Conservation (phyloP, 2,888 invertebrate genomes). For the Clistopyga incitator region DNA sequence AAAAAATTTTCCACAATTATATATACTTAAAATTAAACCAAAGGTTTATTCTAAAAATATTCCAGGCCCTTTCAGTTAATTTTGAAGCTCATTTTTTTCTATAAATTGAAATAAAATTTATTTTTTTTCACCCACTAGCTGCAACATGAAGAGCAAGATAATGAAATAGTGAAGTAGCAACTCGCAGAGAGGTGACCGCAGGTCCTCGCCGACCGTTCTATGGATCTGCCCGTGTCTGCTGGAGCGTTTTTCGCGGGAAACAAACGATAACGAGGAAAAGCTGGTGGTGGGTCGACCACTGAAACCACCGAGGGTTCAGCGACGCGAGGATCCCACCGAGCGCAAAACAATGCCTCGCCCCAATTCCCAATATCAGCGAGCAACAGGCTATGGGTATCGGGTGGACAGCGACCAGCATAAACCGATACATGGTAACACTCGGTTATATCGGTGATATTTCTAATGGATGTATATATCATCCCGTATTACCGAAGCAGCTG, state of each 20-base stretch:
- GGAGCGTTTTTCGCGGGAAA: conserved; percentile 53
- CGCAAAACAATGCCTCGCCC: conserved; percentile 73
- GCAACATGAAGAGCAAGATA: not conserved
- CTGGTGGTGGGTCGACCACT: not conserved
- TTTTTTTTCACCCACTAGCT: not conserved
- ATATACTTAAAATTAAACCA: too few species aligned
- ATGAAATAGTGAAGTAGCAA: not conserved
- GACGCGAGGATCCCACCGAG: conserved; percentile 65
- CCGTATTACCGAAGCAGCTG: too few species aligned
- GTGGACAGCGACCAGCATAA: conserved; percentile 46
- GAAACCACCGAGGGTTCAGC: conserved; percentile 56
- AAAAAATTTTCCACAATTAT: too few species aligned
- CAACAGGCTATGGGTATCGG: conserved; percentile 69
- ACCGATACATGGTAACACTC: conserved; percentile 14
- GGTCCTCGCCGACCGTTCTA: conserved; percentile 13
- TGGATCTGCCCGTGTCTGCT: conserved; percentile 31
- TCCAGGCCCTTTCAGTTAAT: too few species aligned
- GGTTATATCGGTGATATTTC: conserved; percentile 34
- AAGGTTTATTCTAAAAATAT: too few species aligned
- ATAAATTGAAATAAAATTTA: too few species aligned
- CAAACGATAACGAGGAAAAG: conserved; percentile 57
- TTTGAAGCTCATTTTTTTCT: too few species aligned
- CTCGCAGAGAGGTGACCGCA: not conserved
- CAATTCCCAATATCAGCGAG: conserved; percentile 73
- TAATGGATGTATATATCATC: not conserved